phyloP scores from a whole-genome alignment of 1,140 invertebrate species.

The Drosophila arawakana region DNA sequence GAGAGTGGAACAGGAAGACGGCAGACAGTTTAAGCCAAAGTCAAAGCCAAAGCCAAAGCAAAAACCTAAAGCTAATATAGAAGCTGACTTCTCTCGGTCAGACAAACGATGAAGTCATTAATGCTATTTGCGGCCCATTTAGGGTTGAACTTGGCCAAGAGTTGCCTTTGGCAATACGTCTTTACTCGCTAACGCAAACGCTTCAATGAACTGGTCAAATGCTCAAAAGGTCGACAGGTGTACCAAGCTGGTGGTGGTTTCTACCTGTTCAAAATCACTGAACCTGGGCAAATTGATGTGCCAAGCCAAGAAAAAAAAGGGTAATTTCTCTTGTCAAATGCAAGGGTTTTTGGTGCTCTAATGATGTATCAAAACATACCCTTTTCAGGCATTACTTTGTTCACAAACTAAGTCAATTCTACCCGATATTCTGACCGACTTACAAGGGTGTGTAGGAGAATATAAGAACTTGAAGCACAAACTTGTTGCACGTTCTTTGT shows the following conservation, averaged over 20 bases:
- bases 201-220: conserved; percentile 77
- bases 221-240: conserved; percentile 58
- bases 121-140: conserved; percentile 66
- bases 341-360: conserved; percentile 39
- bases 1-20: conserved; percentile 30
- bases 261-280: conserved; percentile 56
- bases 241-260: background rate
- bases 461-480: conserved; percentile 29
- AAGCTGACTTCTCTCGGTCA: conserved; percentile 5
- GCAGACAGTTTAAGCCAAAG: conserved; percentile 46
- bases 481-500: conserved; percentile 66
- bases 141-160: conserved; percentile 32
- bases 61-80: conserved; percentile 28
- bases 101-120: conserved; percentile 61
- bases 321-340: conserved; percentile 66
- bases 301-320: conserved; percentile 64
- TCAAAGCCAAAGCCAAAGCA: conserved; percentile 47
- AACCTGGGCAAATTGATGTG: conserved; percentile 76
- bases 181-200: conserved; percentile 56
- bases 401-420: background rate
- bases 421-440: background rate
- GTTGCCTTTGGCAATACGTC: conserved; percentile 17
- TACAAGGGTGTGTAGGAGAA: conserved; percentile 6
- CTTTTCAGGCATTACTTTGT: background rate
- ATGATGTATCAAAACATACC: conserved; percentile 4